These are phyloP conservation scores for Euura lappo DNA, from an alignment of 1,140 invertebrate genomes.

Conservation along the genomic window DNA sequence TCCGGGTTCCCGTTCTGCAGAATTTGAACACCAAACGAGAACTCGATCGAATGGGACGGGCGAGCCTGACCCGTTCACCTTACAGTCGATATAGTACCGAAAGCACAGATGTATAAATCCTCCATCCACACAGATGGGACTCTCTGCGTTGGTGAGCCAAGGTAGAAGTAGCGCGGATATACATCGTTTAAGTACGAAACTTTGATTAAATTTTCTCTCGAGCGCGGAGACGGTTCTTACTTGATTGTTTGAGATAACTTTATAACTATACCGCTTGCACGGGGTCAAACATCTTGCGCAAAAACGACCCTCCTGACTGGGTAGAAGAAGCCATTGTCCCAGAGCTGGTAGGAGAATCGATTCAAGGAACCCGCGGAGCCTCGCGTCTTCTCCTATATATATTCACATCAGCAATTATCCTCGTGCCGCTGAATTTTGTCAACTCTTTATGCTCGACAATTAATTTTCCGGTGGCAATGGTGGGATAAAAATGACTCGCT, in stretches of 20 bases:
- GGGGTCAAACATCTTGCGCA: slow-evolving; percentile 21
- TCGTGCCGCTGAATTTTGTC: neutral
- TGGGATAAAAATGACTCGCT: slow-evolving; percentile 12
- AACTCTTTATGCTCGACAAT: neutral
- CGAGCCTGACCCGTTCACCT: neutral
- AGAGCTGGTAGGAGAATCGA: neutral
- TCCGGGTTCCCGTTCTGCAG: neutral
- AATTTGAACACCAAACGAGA: neutral
- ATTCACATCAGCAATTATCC: too few species aligned
- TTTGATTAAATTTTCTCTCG: slow-evolving; percentile 31
- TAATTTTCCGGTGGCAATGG: neutral
- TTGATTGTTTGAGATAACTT: slow-evolving; percentile 31
- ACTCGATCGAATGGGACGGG: neutral
- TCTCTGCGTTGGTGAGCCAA: neutral
- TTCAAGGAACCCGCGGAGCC: neutral
- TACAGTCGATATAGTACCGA: too few species aligned
- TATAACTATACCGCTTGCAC: slow-evolving; percentile 16
- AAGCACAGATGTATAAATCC: too few species aligned
- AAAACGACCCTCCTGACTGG: slow-evolving; percentile 18
- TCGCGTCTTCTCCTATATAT: too few species aligned
- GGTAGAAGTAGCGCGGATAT: neutral
- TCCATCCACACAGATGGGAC: neutral
- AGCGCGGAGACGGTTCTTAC: slow-evolving; percentile 27
- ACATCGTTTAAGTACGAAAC: slow-evolving; percentile 25
- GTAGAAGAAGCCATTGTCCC: slow-evolving; percentile 2